Evolutionary conservation across 1,140 invertebrate species (phyloP), one percentile per base, ranked within the genome.

Genomic region (Diploscapter pachys): DNA sequence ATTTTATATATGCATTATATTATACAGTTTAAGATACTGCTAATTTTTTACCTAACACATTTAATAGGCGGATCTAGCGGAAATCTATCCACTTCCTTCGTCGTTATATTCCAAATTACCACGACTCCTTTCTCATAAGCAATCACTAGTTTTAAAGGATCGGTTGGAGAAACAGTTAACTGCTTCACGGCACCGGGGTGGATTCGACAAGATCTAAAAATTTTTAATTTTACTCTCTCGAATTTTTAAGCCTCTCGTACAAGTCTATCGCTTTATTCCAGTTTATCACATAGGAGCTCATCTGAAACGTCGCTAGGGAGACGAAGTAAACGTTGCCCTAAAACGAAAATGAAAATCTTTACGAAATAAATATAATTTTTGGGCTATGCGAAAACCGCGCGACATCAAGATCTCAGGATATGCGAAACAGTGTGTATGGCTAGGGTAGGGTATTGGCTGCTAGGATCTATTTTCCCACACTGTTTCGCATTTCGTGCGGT

Each of bases 181-280:
- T 88, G 86, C 63, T 87, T 82, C n/a, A 89, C 87, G 72, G 84
- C 81, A 48, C 88, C 88, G 48, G 88, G 88, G 82, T 89, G 88
- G 11, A 86, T 88, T 76, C 87, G 87, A 71, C 87, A 83, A 69
- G 86, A 87, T 73, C 88, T 89, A 80, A 68, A 86, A 83, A 57
- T 11, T 65, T 61, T 61, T 66, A 72, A n/a, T 52, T 68, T 2
- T 13, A 52, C 51, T 13, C 2, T n/a, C 56, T 5, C 51, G 9
- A 31, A 31, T 31, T 31, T 31, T 31, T 31, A 31, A 31, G 11
- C 52, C 52, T 54, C 52, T 79, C 82, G 95, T 89, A 98, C 95
- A 98, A 89, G 92, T 98, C 96, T 87, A 99, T 99, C 81, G 95
- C 94, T 90, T 99, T 99, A 90, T 99, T 99, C 96, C 96, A 99